Evolutionary conservation across 1,140 invertebrate genomes (phyloP).

Genomic region (Delia radicum): DNA sequence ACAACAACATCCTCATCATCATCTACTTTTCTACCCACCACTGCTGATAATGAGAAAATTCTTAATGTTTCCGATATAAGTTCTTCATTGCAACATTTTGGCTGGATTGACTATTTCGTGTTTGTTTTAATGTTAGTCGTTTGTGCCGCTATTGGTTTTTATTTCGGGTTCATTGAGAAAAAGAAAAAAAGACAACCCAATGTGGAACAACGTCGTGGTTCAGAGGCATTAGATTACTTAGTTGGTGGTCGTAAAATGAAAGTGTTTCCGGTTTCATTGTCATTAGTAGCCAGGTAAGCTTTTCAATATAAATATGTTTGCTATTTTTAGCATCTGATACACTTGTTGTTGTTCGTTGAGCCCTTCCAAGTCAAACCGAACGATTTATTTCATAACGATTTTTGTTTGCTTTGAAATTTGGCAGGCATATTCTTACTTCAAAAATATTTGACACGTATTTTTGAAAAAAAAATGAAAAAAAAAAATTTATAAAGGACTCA

Average conservation of each 20-base stretch:
- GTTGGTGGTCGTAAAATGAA: constrained; percentile 83
- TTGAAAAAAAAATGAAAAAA: no score
- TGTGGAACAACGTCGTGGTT: constrained; percentile 58
- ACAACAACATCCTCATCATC: neutral
- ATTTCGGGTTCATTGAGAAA: constrained; percentile 69
- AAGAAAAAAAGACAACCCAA: constrained; percentile 13
- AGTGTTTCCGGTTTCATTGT: constrained; percentile 76
- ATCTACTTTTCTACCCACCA: neutral
- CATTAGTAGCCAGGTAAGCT: constrained; percentile 73
- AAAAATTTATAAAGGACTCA: no score
- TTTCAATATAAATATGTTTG: neutral
- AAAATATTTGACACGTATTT: no score
- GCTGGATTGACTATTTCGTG: constrained; percentile 67
- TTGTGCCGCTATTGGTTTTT: constrained; percentile 69
- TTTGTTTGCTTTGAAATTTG: no score
- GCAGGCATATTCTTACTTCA: no score
- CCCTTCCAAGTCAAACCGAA: no score
- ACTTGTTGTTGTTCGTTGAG: no score
- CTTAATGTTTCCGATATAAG: constrained; percentile 58
- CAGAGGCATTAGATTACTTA: constrained; percentile 69
- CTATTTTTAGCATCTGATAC: no score
- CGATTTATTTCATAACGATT: no score
- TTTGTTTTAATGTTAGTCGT: constrained; percentile 70
- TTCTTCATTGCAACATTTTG: constrained; percentile 63
- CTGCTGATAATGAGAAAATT: constrained; percentile 24